These are phyloP conservation scores for Oryzias woworae DNA, from an alignment of 2,113 vertebrate genomes.

Conservation along the genomic window DNA sequence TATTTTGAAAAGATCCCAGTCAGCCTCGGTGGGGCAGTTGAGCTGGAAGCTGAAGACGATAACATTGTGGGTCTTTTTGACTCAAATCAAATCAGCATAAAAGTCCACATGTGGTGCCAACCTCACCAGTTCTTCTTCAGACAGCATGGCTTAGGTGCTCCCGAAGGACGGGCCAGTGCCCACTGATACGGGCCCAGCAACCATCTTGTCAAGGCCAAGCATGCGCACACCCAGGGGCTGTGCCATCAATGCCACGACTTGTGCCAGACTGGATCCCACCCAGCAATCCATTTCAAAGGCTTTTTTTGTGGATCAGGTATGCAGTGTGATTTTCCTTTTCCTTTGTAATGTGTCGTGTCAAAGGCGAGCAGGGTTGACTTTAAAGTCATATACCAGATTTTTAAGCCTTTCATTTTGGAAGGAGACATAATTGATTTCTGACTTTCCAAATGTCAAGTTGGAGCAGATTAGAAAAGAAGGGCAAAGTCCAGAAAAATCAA, in stretches of 20 bases:
- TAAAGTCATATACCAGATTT: slow-evolving; percentile 72
- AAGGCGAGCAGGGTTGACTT: slow-evolving; percentile 75
- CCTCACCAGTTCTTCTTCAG: slow-evolving; percentile 78
- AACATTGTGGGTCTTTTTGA: slow-evolving; percentile 72
- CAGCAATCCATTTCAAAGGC: slow-evolving; percentile 82
- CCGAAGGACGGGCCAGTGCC: slow-evolving; percentile 77
- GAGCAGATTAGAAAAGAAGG: slow-evolving; percentile 61
- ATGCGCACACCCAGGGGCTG: slow-evolving; percentile 75
- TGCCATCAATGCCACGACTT: slow-evolving; percentile 77
- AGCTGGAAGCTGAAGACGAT: slow-evolving; percentile 70
- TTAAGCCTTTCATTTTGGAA: slow-evolving; percentile 73
- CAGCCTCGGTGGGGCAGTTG: slow-evolving; percentile 50
- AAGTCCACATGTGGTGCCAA: slow-evolving; percentile 80
- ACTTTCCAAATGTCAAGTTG: slow-evolving; percentile 77
- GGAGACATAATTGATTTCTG: slow-evolving; percentile 76
- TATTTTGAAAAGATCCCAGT: slow-evolving; percentile 56
- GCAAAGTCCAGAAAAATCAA: slow-evolving; percentile 58
- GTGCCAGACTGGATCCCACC: slow-evolving; percentile 79
- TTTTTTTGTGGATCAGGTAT: slow-evolving; percentile 81
- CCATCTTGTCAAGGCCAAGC: slow-evolving; percentile 77
- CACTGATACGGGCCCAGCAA: slow-evolving; percentile 79
- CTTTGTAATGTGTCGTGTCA: slow-evolving; percentile 81
- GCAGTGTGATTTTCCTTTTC: slow-evolving; percentile 78
- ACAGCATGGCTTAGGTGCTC: slow-evolving; percentile 81
- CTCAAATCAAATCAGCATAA: slow-evolving; percentile 71